Conservation (phyloP, 2,797 vertebrate species). For the Enteromius mattozi region DNA sequence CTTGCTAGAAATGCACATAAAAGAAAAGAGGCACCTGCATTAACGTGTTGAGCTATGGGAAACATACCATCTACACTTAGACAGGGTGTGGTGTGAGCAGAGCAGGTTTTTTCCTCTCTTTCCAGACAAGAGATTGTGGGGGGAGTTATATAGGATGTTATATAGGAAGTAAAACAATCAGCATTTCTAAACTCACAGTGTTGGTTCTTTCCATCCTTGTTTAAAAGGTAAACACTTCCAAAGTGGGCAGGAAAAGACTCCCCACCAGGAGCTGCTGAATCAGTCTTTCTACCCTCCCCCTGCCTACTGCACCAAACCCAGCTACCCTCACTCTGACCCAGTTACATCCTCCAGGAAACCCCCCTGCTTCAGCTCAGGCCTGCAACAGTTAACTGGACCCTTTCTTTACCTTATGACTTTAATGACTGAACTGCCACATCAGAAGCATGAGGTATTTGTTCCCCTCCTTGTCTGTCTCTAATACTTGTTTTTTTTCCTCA, state of each 20-base stretch:
- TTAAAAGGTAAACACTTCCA: constrained; percentile 56
- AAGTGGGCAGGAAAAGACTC: constrained; percentile 68
- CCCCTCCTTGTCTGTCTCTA: constrained; percentile 15
- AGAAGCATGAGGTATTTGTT: constrained; percentile 35
- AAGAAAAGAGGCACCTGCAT: constrained; percentile 39
- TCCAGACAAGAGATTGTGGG: constrained; percentile 51
- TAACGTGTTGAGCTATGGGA: constrained; percentile 51
- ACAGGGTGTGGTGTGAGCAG: constrained; percentile 61
- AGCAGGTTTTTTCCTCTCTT: constrained; percentile 34
- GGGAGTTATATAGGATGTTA: constrained; percentile 41
- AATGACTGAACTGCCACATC: constrained; percentile 55
- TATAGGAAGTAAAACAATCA: constrained; percentile 67
- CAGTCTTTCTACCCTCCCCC: constrained; percentile 62
- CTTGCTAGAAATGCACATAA: constrained; percentile 50
- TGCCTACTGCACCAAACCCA: constrained; percentile 41
- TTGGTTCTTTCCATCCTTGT: constrained; percentile 17
- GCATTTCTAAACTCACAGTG: constrained; percentile 52
- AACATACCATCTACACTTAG: constrained; percentile 55
- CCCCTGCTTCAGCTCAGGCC: constrained; percentile 59
- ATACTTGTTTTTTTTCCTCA: constrained; percentile 6
- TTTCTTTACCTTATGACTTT: constrained; percentile 55
- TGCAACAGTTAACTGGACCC: constrained; percentile 37
- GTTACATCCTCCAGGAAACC: constrained; percentile 66
- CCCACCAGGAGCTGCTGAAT: constrained; percentile 72
- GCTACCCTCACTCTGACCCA: constrained; percentile 65